A percentile compares a stretch with the other conserved stretches of the same genome.
phyloP scores from a whole-genome alignment of 2,888 invertebrate genomes.

The Eupithecia abbreviata region DNA sequence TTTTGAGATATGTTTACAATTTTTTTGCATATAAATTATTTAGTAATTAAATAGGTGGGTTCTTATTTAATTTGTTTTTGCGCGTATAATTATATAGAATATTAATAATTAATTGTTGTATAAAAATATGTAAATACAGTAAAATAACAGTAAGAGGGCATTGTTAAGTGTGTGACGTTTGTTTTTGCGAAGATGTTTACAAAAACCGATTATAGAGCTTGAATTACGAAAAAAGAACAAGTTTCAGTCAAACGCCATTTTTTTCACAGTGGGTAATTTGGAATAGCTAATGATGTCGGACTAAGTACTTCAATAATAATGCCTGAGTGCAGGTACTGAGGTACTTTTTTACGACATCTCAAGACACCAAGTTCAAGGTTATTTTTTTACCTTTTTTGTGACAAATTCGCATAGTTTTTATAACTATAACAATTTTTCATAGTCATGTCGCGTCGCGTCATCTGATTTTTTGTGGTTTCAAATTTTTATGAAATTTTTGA shows the following conservation, averaged over 20 bases:
- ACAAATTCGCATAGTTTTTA: not conserved
- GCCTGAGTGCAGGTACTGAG: not conserved
- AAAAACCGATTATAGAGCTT: not conserved
- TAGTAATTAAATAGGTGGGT: not conserved
- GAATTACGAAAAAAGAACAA: not conserved
- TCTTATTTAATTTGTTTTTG: not conserved
- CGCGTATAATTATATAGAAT: not conserved
- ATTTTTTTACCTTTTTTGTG: not conserved
- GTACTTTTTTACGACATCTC: not conserved
- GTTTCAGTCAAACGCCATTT: not conserved
- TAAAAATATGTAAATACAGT: not conserved
- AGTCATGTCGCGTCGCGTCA: not conserved
- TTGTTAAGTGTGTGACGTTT: not conserved
- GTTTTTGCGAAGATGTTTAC: not conserved
- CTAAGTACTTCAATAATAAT: constrained; percentile 2
- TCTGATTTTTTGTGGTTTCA: not conserved
- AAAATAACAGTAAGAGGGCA: not conserved
- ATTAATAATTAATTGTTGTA: not conserved
- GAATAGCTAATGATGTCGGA: constrained; percentile 1
- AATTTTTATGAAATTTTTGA: not conserved
- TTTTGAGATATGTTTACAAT: not conserved
- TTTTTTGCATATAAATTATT: not conserved
- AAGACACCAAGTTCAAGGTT: constrained; percentile 1
- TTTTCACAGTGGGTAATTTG: not conserved
- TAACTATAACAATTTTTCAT: not conserved